Evolutionary conservation across 2,888 invertebrate genomes (phyloP).

Genomic region (Eurois occulta): DNA sequence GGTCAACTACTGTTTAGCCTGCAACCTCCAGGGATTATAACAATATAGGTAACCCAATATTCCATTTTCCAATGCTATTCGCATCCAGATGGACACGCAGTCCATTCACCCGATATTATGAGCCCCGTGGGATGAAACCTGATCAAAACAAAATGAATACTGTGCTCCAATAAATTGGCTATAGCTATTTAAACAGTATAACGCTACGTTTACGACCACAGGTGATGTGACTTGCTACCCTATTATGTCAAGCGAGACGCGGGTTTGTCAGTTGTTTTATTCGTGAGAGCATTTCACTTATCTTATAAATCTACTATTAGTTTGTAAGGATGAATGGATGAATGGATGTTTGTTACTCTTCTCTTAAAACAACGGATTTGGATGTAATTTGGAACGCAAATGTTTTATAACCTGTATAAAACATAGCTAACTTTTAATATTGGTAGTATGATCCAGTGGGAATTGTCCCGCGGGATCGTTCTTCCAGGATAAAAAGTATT

Average conservation of each 20-base stretch:
- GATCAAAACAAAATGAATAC: slow-evolving; percentile 24
- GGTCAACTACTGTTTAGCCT: neutral
- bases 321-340: too few relatives aligned
- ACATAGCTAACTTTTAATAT: too few relatives aligned
- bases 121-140: slow-evolving; percentile 24
- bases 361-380: too few relatives aligned
- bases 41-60: neutral
- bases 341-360: too few relatives aligned
- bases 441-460: too few relatives aligned
- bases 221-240: neutral
- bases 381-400: too few relatives aligned
- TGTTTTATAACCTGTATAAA: too few relatives aligned
- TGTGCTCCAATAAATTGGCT: slow-evolving; percentile 7
- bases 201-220: neutral
- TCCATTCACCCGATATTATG: slow-evolving; percentile 21
- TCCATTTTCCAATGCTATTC: neutral
- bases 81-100: slow-evolving; percentile 7
- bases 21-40: neutral
- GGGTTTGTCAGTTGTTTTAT: too few relatives aligned
- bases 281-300: too few relatives aligned
- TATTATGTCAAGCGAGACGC: neutral
- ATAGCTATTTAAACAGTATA: slow-evolving; percentile 2
- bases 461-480: too few relatives aligned
- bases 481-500: too few relatives aligned
- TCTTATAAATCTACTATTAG: too few relatives aligned